A percentile compares a stretch with the other conserved stretches of the same genome.
These are phyloP conservation scores for Caloenas nicobarica DNA, from an alignment of 2,113 vertebrate species.

Conservation along the genomic window DNA sequence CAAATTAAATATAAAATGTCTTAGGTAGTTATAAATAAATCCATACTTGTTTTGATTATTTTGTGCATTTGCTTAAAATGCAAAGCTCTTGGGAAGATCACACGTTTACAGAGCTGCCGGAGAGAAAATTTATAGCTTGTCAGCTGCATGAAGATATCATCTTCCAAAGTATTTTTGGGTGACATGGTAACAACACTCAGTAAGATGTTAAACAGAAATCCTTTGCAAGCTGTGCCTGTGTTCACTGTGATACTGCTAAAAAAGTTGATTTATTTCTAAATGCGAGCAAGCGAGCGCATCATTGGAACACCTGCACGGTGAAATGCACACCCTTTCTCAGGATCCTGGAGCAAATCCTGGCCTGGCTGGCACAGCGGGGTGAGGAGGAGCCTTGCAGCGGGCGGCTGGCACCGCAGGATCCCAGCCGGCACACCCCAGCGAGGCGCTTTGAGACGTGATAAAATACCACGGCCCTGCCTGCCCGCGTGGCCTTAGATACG, in stretches of 20 bases:
- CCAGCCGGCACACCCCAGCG: constrained; percentile 25
- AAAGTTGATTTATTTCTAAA: constrained; percentile 46
- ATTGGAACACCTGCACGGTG: constrained; percentile 28
- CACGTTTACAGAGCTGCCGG: constrained; percentile 44
- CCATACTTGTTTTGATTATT: constrained; percentile 28
- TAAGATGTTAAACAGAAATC: constrained; percentile 37
- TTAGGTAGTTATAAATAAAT: constrained; percentile 46
- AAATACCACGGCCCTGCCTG: not conserved
- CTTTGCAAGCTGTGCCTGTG: constrained; percentile 10
- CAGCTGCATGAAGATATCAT: constrained; percentile 65
- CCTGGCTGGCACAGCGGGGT: not conserved
- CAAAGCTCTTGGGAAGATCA: constrained; percentile 61
- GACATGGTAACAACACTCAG: constrained; percentile 38
- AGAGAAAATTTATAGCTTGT: constrained; percentile 65
- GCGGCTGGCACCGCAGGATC: not conserved
- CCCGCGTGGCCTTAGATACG: not conserved
- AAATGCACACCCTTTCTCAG: constrained; percentile 17
- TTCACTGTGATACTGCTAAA: constrained; percentile 16
- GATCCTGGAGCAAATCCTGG: not conserved
- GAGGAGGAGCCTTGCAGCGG: not conserved
- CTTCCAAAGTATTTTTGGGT: constrained; percentile 58
- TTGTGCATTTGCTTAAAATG: constrained; percentile 32
- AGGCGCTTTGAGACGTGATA: constrained; percentile 9
- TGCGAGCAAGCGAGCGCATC: not conserved
- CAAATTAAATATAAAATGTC: constrained; percentile 18